Evolutionary conservation across 2,888 invertebrate species (phyloP), one percentile per base, ranked within the genome.

Genomic region (Nowickia ferox): DNA sequence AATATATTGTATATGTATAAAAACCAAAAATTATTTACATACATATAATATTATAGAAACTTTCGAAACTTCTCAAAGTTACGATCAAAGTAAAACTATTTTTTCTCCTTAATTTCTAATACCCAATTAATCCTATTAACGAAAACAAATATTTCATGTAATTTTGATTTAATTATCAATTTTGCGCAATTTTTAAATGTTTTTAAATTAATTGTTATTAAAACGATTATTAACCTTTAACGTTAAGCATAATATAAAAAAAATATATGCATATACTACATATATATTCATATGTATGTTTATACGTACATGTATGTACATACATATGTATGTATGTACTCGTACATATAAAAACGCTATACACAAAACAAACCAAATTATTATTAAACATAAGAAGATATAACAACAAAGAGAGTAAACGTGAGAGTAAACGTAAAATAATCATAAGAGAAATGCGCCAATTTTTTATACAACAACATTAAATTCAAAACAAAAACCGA

Each of bases 221-320:
- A 78, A 78, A 68, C 83, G 77, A 83, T 65, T 71, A 66, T 83
- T 83, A 72, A 83, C 65, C 42, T 71, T 75, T 77, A 65, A 63
- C 42, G n/a, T 82, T 69, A 69, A 69, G 42, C 13, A 71, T 51
- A 11, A 71, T 30, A 30, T 2, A 66, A 69, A 55, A 19, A 55
- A 57, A 74, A 15, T 30, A 30, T 30, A 30, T 30, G 30, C 6
- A 55, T 40, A 30, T 55, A 46, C n/a, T n/a, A n/a, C n/a, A n/a
- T 55, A 9, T 57, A 71, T 22, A 53, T 22, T 46, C 6, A 30
- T 30, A 30, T 30, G 30, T 30, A 30, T 5, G 30, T 30, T 30
- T 30, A 30, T 30, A 30, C 30, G 4, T 30, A 30, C 4, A 46
- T 40, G 17, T 55, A 46, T 55, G 11, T 57, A 71, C 15, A 40